Base-by-base conservation (phyloP, 64 coral and sea anemone genomes). In the Actinia equina region DNA sequence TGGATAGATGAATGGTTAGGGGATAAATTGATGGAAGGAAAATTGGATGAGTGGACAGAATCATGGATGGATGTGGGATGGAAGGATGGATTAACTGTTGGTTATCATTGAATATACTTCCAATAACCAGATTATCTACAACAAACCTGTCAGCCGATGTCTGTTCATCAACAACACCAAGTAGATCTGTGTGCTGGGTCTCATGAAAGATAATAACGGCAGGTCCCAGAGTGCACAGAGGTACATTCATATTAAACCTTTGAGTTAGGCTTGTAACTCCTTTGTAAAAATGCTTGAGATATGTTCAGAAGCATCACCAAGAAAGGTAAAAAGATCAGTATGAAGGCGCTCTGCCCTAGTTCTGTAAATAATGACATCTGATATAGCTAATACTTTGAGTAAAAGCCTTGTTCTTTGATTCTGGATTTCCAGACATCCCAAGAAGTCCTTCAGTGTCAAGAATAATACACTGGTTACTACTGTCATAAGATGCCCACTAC, bases 201-300 rank as follows among this genome's bases (percentile, higher is more conserved):
- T 99, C 97, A 93, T 99, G 97, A 88, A 99, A 99, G 17, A 99
- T 93, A 14, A 99, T 94, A 44, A 99, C 82, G 11, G 97, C 93
- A 87, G 97, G 97, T 4, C 97, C 97, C 64, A 99, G 83, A n/a
- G 85, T 90, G 79, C 97, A 99, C 60, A 99, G 49, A 14, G 97
- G 93, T 1, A 95, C 88, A 91, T 99, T 92, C 88, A 99, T 86
- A 23, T 95, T 82, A 12, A 93, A 87, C 43, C 97, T 84, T 78
- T 93, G 86, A 16, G 77, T 77, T 12, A 91, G 43, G 89, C 93
- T 30, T 89, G 94, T 13, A 99, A 44, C 83, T 99, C 97, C 61
- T 95, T 90, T 9, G 97, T n/a, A 83, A 61, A 99, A 99, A 95
- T 95, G 97, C 65, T 93, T 99, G 23, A 99, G 84, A 61, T 99